Evolutionary conservation across 1,140 invertebrate species (phyloP).

Genomic region (Zaprionus tsacasi): DNA sequence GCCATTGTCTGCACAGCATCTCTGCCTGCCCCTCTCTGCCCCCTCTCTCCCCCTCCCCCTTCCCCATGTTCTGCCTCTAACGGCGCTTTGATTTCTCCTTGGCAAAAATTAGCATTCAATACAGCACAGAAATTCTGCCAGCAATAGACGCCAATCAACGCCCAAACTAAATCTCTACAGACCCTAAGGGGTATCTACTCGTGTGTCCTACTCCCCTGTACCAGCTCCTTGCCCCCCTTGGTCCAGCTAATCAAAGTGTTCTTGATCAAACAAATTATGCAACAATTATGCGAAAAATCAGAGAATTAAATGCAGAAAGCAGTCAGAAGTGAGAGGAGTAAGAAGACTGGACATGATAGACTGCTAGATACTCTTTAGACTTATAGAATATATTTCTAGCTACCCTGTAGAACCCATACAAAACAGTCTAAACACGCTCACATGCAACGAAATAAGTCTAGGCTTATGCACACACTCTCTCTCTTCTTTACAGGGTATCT

Average conservation of each 20-base stretch:
- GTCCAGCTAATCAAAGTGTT: slow-evolving; percentile 46
- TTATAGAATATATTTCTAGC: background rate
- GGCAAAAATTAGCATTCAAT: slow-evolving; percentile 79
- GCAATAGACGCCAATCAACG: slow-evolving; percentile 72
- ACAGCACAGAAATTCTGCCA: slow-evolving; percentile 51
- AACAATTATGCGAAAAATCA: slow-evolving; percentile 49
- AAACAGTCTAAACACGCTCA: background rate
- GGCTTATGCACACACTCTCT: too few species aligned
- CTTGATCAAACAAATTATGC: slow-evolving; percentile 53
- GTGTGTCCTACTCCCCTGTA: background rate
- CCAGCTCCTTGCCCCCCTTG: too few species aligned
- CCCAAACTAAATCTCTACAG: slow-evolving; percentile 36
- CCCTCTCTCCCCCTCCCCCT: background rate
- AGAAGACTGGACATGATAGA: background rate
- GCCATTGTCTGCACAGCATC: slow-evolving; percentile 59
- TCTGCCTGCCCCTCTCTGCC: background rate
- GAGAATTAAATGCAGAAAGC: slow-evolving; percentile 6
- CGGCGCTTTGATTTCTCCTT: slow-evolving; percentile 68
- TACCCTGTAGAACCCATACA: background rate
- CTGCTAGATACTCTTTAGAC: background rate
- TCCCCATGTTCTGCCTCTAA: slow-evolving; percentile 37
- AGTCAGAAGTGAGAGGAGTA: background rate
- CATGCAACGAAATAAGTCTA: too few species aligned
- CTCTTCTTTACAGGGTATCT: background rate
- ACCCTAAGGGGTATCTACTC: slow-evolving; percentile 1